phyloP scores from a whole-genome alignment of 2,797 vertebrate species.

The Phalloptychus januarius region DNA sequence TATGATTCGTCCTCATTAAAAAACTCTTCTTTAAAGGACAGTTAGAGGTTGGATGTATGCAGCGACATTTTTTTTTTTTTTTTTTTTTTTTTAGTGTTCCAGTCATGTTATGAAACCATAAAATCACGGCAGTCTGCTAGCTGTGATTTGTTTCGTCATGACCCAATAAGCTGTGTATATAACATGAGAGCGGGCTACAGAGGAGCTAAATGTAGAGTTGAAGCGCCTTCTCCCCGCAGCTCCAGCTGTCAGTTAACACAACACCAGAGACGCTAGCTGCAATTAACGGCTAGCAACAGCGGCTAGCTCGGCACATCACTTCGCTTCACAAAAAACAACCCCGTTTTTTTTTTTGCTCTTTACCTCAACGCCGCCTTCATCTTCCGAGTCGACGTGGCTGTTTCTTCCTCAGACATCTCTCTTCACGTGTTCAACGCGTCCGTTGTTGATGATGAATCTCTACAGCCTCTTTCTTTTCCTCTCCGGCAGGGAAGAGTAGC shows the following conservation, averaged over 20 bases:
- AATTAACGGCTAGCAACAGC: slow-evolving; percentile 22
- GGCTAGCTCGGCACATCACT: slow-evolving; percentile 32
- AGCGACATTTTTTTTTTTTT: not conserved
- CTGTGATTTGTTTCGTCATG: slow-evolving; percentile 13
- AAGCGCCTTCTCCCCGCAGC: slow-evolving; percentile 19
- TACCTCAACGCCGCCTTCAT: slow-evolving; percentile 59
- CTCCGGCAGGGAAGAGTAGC: slow-evolving; percentile 7
- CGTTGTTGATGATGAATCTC: slow-evolving; percentile 18
- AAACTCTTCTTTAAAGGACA: not conserved
- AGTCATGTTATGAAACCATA: slow-evolving; percentile 27
- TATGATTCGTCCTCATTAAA: not conserved
- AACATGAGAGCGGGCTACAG: not conserved
- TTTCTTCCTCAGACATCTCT: slow-evolving; percentile 33
- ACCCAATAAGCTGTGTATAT: not conserved
- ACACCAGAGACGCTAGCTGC: slow-evolving; percentile 5
- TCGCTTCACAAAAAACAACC: not conserved
- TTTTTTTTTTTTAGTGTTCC: not conserved
- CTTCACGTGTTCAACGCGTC: not conserved
- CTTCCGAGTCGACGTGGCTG: slow-evolving; percentile 41
- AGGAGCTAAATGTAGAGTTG: slow-evolving; percentile 29
- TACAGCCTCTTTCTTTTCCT: slow-evolving; percentile 8
- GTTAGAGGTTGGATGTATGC: slow-evolving; percentile 1
- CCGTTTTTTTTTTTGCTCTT: not conserved
- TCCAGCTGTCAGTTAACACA: slow-evolving; percentile 22
- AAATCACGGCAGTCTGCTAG: slow-evolving; percentile 14